Evolutionary conservation across 2,888 invertebrate genomes (phyloP).

Genomic region (Pteria penguin): DNA sequence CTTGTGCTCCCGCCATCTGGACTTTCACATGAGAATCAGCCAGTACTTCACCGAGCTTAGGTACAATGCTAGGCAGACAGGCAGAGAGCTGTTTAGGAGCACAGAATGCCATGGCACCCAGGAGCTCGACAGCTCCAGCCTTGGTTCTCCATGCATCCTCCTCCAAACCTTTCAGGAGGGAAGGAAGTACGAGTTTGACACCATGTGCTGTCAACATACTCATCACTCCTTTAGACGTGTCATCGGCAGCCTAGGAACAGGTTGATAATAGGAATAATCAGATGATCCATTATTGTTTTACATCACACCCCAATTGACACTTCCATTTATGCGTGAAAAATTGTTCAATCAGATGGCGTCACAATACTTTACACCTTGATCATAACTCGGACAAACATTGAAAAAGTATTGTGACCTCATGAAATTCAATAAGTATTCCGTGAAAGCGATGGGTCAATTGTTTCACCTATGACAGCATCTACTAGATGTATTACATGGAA

Average conservation of each 20-base stretch:
- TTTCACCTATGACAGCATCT: too few relatives aligned
- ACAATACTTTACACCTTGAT: too few relatives aligned
- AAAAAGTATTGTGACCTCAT: too few relatives aligned
- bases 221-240: constrained; percentile 95
- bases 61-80: constrained; percentile 98
- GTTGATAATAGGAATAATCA: neutral
- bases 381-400: too few relatives aligned
- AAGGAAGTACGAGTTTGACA: constrained; percentile 97
- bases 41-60: constrained; percentile 96
- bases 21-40: constrained; percentile 98
- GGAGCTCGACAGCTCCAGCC: constrained; percentile 93
- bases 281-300: too few relatives aligned
- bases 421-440: too few relatives aligned
- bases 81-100: constrained; percentile 99
- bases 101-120: constrained; percentile 99
- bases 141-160: constrained; percentile 98
- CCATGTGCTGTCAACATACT: constrained; percentile 97
- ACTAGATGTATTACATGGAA: too few relatives aligned
- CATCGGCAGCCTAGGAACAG: constrained; percentile 89
- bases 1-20: constrained; percentile 97
- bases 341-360: too few relatives aligned
- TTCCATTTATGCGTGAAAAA: too few relatives aligned
- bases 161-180: constrained; percentile 93
- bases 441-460: too few relatives aligned
- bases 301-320: too few relatives aligned